Percentiles rank a stretch among this genome's conserved stretches.
phyloP scores from a whole-genome alignment of 1,140 invertebrate species.

The Camponotus pennsylvanicus region DNA sequence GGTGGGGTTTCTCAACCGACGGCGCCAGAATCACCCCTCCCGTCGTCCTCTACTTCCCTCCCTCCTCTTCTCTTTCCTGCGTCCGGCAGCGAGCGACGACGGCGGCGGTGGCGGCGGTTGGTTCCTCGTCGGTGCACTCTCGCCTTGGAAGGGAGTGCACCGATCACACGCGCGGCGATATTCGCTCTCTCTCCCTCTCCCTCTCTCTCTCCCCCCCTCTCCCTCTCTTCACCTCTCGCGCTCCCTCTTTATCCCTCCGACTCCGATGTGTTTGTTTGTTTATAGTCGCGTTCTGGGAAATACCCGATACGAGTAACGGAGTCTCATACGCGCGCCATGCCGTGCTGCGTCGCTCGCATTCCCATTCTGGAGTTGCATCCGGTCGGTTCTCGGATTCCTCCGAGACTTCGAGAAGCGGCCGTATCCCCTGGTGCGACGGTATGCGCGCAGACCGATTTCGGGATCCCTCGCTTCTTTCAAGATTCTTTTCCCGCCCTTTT shows the following conservation, averaged over 20 bases:
- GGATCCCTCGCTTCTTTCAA: background rate
- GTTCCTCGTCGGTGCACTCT: conserved; percentile 63
- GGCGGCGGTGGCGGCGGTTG: conserved; percentile 22
- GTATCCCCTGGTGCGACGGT: background rate
- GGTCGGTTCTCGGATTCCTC: conserved; percentile 78
- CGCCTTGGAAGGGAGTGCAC: conserved; percentile 73
- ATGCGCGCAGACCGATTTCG: background rate
- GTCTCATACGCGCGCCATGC: conserved; percentile 68
- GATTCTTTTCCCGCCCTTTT: conserved; percentile 39
- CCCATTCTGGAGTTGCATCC: conserved; percentile 83
- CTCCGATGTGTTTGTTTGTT: conserved; percentile 82
- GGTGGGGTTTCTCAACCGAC: conserved; percentile 73
- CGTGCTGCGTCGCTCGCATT: conserved; percentile 77
- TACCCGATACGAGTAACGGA: conserved; percentile 83
- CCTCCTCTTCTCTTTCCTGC: conserved; percentile 29
- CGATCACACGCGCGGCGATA: conserved; percentile 66
- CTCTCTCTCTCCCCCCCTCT: background rate
- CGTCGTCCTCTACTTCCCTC: background rate
- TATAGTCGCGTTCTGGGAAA: conserved; percentile 84
- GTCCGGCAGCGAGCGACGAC: conserved; percentile 37
- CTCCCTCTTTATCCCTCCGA: conserved; percentile 26
- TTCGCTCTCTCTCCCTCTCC: conserved; percentile 21
- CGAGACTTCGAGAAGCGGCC: conserved; percentile 57
- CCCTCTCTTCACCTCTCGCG: background rate
- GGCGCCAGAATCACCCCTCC: conserved; percentile 72